Percentiles rank a stretch among this genome's conserved stretches.
phyloP scores from a whole-genome alignment of 1,140 invertebrate genomes.

The Oreohelix idahoensis region DNA sequence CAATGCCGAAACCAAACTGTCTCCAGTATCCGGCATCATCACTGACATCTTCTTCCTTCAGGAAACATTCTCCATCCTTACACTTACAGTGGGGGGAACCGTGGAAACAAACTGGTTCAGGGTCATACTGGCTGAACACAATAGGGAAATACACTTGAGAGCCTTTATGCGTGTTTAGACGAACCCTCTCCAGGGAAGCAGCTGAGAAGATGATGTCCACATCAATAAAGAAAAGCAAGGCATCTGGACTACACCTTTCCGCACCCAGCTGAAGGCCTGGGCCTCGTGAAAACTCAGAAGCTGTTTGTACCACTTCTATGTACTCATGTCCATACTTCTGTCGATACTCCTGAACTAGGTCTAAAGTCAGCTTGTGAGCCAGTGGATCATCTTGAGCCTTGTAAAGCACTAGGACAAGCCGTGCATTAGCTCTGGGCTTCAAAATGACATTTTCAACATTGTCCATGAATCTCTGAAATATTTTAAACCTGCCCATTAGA shows the following conservation, averaged over 20 bases:
- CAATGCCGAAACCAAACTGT: slow-evolving; percentile 96
- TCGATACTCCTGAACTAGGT: slow-evolving; percentile 65
- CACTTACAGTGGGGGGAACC: slow-evolving; percentile 53
- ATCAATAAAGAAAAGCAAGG: slow-evolving; percentile 81
- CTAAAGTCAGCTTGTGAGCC: slow-evolving; percentile 60
- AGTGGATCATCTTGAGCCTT: slow-evolving; percentile 54
- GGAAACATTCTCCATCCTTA: slow-evolving; percentile 46
- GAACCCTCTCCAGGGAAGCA: slow-evolving; percentile 70
- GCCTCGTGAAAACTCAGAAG: slow-evolving; percentile 74
- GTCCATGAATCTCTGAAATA: slow-evolving; percentile 88
- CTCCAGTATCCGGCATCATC: slow-evolving; percentile 90
- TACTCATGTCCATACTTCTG: slow-evolving; percentile 60
- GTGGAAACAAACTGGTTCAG: slow-evolving; percentile 71
- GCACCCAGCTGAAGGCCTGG: slow-evolving; percentile 72
- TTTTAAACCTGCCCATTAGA: slow-evolving; percentile 84
- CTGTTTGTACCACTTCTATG: slow-evolving; percentile 67
- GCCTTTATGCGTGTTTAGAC: slow-evolving; percentile 83
- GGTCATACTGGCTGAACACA: slow-evolving; percentile 96
- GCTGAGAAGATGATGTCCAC: slow-evolving; percentile 76
- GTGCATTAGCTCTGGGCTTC: slow-evolving; percentile 79
- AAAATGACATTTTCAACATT: slow-evolving; percentile 89
- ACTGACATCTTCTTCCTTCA: slow-evolving; percentile 70
- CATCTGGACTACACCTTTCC: slow-evolving; percentile 74
- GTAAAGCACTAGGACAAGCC: slow-evolving; percentile 86
- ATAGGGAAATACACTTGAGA: slow-evolving; percentile 95